Conservation (phyloP, 2,113 vertebrate genomes). For the Vulpes vulpes region DNA sequence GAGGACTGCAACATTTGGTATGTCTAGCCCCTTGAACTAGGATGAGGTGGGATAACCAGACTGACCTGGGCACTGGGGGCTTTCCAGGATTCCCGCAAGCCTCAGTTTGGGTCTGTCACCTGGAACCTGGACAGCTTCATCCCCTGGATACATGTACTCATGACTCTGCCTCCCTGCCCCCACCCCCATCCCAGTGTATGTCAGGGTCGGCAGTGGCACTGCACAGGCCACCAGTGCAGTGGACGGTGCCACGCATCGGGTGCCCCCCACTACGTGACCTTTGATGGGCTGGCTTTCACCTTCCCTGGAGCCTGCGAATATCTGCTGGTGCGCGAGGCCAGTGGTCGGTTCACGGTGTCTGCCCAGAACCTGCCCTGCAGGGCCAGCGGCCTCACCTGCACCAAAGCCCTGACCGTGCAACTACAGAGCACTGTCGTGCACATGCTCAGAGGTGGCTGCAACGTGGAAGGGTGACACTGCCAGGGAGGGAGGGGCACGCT, state of each 20-base stretch:
- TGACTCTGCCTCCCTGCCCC: not conserved
- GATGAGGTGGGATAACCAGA: not conserved
- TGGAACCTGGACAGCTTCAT: not conserved
- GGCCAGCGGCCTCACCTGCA: conserved; percentile 93
- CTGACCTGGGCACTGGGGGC: not conserved
- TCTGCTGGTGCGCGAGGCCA: conserved; percentile 89
- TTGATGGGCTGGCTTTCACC: conserved; percentile 92
- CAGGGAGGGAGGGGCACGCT: not conserved
- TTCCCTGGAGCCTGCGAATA: conserved; percentile 96
- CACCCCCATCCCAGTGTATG: conserved; percentile 88
- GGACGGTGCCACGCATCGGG: conserved; percentile 94
- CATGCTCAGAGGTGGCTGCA: conserved; percentile 91
- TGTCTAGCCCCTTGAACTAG: not conserved
- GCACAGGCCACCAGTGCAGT: conserved; percentile 85
- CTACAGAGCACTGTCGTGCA: conserved; percentile 91
- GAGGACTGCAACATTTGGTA: conserved; percentile 96
- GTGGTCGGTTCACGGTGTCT: conserved; percentile 89
- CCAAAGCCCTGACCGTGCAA: conserved; percentile 92
- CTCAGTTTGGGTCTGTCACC: not conserved
- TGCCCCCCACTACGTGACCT: conserved; percentile 95
- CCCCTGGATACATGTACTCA: not conserved
- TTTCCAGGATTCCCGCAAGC: not conserved
- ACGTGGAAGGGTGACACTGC: accelerated
- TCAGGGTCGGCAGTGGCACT: conserved; percentile 90
- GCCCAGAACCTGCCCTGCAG: conserved; percentile 95